Base-by-base conservation (phyloP, 2,797 vertebrate genomes). In the Sus cebifrons region DNA sequence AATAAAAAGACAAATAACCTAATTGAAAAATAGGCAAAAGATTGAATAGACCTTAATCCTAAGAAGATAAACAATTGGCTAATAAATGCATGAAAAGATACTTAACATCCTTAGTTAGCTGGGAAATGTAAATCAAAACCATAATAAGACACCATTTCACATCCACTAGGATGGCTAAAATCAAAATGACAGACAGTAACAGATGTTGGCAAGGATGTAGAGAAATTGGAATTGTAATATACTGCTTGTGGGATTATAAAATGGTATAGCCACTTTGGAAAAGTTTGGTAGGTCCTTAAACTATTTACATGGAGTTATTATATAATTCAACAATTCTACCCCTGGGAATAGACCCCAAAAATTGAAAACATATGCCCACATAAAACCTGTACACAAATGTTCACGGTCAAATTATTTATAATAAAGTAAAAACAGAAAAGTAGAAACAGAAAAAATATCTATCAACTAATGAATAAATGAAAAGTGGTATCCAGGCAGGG, bases 101-200 rank as follows among this genome's bases (percentile, higher is more conserved):
- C 25, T 74, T 18, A 15, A 74, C 12, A 73, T 81, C 32, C 36
- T 95, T 92, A 75, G 65, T 87, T 84, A 86, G 64, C 64, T 58
- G 77, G 36, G 40, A 94, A 92, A 64, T 67, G 12, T 52, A 96
- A 84, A 82, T 52, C 20, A 90, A 87, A 96, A 92, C 54, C 88
- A 86, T 32, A 92, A 15, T 32, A 25, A 73, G 8, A 71, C 86
- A 6, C 17, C 21, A 85, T 81, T 91, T 94, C 29, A 65, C 82
- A 67, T 81, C 44, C 52, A 40, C 5, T 44, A 73, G n/a, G 67
- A 64, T 3, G 23, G 1, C 54, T 84, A 82, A 96, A 77, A 62
- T 75, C 60, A 94, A 73, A 82, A 68, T 56, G 52, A 68, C 27
- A 89, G 27, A 49, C 4, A 52, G 64, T 44, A 68, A 86, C 40